These are phyloP conservation scores for Pycnomerus fuliginosus DNA, from an alignment of 2,888 invertebrate genomes.

Conservation along the genomic window DNA sequence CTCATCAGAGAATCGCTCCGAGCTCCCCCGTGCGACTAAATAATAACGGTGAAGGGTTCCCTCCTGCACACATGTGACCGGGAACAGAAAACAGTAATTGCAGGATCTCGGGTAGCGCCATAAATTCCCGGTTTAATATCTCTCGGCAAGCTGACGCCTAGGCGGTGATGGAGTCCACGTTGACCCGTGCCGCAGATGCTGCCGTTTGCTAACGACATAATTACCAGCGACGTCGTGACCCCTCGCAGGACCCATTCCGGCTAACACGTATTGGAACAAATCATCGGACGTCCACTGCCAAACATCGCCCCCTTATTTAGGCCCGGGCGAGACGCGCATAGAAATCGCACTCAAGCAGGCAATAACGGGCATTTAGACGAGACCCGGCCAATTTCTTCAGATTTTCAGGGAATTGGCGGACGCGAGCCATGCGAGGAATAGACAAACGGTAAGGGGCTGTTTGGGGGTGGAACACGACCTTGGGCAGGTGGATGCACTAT, in stretches of 20 bases:
- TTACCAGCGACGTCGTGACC: slow-evolving; percentile 38
- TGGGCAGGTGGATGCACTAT: too few species aligned
- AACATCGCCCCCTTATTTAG: slow-evolving; percentile 47
- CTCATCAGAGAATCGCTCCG: slow-evolving; percentile 33
- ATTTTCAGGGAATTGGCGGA: slow-evolving; percentile 49
- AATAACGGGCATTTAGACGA: slow-evolving; percentile 47
- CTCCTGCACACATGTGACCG: slow-evolving; percentile 34
- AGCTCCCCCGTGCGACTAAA: neutral
- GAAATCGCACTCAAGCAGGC: slow-evolving; percentile 52
- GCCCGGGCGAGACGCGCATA: slow-evolving; percentile 48
- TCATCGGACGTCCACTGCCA: slow-evolving; percentile 49
- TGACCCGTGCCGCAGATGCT: slow-evolving; percentile 47
- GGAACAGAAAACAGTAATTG: slow-evolving; percentile 44
- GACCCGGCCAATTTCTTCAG: slow-evolving; percentile 48
- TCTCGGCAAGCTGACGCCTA: slow-evolving; percentile 53
- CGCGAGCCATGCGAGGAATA: slow-evolving; percentile 26
- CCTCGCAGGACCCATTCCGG: slow-evolving; percentile 32
- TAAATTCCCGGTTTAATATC: slow-evolving; percentile 54
- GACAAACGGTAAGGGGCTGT: slow-evolving; percentile 16
- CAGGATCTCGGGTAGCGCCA: slow-evolving; percentile 43
- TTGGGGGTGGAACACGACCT: too few species aligned
- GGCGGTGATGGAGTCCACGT: slow-evolving; percentile 46
- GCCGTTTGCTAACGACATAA: slow-evolving; percentile 50
- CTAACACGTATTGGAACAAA: slow-evolving; percentile 50
- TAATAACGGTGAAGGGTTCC: too few species aligned